Evolutionary conservation across 2,797 vertebrate genomes (phyloP).

Genomic region (Schizopygopsis malacanthus): DNA sequence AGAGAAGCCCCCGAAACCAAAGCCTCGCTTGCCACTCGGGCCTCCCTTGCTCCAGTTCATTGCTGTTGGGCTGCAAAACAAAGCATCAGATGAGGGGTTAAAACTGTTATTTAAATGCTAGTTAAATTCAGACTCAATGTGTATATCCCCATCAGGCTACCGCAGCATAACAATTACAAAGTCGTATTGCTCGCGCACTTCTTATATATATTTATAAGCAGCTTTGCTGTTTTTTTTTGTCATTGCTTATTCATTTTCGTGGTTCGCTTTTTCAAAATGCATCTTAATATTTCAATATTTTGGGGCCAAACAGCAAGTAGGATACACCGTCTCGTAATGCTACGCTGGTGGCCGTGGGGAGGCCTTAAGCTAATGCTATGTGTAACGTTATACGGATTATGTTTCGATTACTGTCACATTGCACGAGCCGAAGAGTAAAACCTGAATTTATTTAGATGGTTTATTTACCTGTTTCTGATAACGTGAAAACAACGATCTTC

Average conservation of each 20-base stretch:
- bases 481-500: neutral
- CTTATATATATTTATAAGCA: neutral
- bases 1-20: slow-evolving; percentile 97
- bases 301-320: neutral
- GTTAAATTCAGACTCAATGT: neutral
- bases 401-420: neutral
- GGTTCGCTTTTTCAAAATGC: neutral
- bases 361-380: slow-evolving; percentile 15
- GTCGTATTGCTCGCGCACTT: neutral
- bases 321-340: neutral
- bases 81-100: neutral
- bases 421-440: neutral
- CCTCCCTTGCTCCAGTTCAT: slow-evolving; percentile 99
- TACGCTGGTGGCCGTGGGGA: neutral
- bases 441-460: neutral
- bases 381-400: neutral
- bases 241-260: neutral
- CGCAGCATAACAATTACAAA: neutral
- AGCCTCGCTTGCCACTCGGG: slow-evolving; percentile 92
- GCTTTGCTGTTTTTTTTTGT: neutral
- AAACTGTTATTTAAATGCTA: neutral
- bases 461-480: slow-evolving; percentile 32
- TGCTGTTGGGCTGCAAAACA: slow-evolving; percentile 57
- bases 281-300: neutral
- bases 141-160: neutral